Percentiles rank a stretch among this genome's conserved stretches.
Conservation (phyloP, 2,113 vertebrate genomes). For the Nansenia antarctica region DNA sequence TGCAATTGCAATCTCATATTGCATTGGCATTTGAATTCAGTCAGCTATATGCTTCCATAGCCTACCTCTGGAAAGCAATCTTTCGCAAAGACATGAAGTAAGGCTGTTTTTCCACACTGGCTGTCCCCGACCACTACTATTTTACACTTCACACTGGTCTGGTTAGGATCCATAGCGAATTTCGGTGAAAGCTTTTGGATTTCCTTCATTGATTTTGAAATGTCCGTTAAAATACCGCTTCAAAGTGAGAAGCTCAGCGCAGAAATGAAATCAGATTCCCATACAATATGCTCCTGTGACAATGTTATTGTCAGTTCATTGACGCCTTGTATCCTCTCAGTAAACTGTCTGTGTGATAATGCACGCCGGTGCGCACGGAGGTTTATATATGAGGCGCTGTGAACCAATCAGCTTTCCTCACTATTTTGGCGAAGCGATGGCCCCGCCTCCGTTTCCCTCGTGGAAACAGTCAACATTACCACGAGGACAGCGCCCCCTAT, state of each 20-base stretch:
- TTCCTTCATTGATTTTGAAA: constrained; percentile 84
- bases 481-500: constrained; percentile 38
- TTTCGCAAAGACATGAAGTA: constrained; percentile 77
- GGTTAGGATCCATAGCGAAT: constrained; percentile 84
- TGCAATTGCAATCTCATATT: too few species aligned
- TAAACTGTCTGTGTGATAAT: not conserved
- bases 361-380: not conserved
- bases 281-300: not conserved
- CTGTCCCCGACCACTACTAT: constrained; percentile 55
- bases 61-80: constrained; percentile 88
- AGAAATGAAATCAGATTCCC: not conserved
- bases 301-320: not conserved
- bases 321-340: not conserved
- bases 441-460: constrained; percentile 26
- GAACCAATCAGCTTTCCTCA: constrained; percentile 28
- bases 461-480: constrained; percentile 17
- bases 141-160: constrained; percentile 75
- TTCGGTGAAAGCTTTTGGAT: constrained; percentile 78
- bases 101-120: constrained; percentile 47
- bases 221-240: not conserved
- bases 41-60: too few species aligned
- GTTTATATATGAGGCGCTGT: constrained; percentile 31
- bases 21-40: too few species aligned
- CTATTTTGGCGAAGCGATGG: not conserved
- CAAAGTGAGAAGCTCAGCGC: not conserved